Evolutionary conservation across 2,113 vertebrate species (phyloP), one percentile per base, ranked within the genome.

Genomic region (Siniperca knerii): DNA sequence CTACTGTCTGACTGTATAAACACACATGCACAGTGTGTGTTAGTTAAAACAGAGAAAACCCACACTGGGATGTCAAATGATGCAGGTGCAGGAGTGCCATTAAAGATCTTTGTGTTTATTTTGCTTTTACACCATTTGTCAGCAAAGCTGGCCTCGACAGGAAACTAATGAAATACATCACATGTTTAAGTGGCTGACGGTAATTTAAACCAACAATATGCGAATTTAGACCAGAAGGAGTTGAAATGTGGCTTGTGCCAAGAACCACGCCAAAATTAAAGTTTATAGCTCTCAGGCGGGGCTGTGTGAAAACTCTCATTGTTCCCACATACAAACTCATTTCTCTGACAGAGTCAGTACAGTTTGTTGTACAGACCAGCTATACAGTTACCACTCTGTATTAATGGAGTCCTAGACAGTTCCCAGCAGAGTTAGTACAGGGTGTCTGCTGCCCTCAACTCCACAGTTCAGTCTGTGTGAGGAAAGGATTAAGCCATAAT

Each of bases 401-500:
- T 58, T 79, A 80, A 82, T 68, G 48, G 50, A 70, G 58, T 75
- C 67, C 67, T 57, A 77, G 72, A 82, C 48, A 15, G 16, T 33
- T 89, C 76, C 73, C 87, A 66, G 79, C 29, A 37, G 87, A 84
- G 81, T 77, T 44, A 13, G 52, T 58, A 11, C 16, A 58, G 48
- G 52, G 35, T 72, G 66, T 90, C 89, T 78, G 74, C 57, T 75
- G 83, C 65, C 69, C 75, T 80, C 70, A 35, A 25, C 85, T 21
- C 75, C 83, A 75, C 71, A 50, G 64, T 65, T 87, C 33, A 75
- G 75, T 77, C 72, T 81, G 67, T 72, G 71, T 92, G 61, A 73
- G 55, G 29, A 85, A 74, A 83, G 88, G 89, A 93, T 94, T 93
- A 94, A 75, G 79, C n/a, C 69, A 83, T 94, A 93, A 94, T 88